These are phyloP conservation scores for Phacellophora camtschatica DNA, from an alignment of 30 jellyfish, hydroid and myxozoan genomes.

Conservation along the genomic window DNA sequence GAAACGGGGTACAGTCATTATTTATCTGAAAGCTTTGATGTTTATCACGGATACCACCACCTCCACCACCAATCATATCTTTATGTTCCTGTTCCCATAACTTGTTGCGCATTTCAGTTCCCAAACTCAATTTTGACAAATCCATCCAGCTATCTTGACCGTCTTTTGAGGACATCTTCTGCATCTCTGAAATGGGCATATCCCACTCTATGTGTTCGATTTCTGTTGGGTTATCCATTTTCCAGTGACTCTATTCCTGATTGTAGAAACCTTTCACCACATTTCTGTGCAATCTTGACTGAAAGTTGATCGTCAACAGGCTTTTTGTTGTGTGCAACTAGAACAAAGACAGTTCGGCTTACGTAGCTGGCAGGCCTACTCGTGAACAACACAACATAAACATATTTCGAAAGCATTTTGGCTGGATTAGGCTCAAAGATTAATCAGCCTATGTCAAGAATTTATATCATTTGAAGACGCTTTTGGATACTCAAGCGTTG, in stretches of 20 bases:
- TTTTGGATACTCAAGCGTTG: constrained; percentile 23
- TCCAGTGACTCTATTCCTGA: neutral
- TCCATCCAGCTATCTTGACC: constrained; percentile 59
- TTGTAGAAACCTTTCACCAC: neutral
- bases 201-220: constrained; percentile 91
- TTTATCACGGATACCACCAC: constrained; percentile 1
- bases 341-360: constrained; percentile 24
- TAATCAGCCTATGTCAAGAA: constrained; percentile 33
- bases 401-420: constrained; percentile 57
- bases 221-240: constrained; percentile 54
- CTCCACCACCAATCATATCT: constrained; percentile 51
- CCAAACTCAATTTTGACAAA: constrained; percentile 80
- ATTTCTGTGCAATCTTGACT: neutral
- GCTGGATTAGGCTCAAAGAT: constrained; percentile 35
- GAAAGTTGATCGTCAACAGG: neutral
- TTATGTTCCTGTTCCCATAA: constrained; percentile 92
- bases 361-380: constrained; percentile 10
- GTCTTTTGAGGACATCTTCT: constrained; percentile 33
- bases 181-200: constrained; percentile 76
- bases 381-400: constrained; percentile 2
- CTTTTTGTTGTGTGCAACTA: neutral
- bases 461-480: constrained; percentile 11
- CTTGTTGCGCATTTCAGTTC: constrained; percentile 85
- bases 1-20: constrained; percentile 32
- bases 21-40: constrained; percentile 10